Conservation (phyloP, 2,113 vertebrate species). For the Eolophus roseicapilla region DNA sequence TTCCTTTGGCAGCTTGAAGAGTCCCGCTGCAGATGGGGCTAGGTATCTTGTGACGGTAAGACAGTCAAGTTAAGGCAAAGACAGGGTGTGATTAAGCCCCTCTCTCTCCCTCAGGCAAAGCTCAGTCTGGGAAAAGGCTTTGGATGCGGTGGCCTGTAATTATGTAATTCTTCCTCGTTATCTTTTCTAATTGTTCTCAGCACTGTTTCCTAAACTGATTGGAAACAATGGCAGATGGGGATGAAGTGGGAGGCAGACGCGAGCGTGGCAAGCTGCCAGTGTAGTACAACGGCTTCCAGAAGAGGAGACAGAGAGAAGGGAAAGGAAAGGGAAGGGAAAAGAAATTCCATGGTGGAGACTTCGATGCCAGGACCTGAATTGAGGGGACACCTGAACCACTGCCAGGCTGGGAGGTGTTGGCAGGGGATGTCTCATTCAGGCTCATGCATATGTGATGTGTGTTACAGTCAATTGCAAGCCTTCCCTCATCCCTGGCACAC, state of each 20-base stretch:
- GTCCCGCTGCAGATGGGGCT: background rate
- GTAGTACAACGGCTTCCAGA: background rate
- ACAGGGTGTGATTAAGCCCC: background rate
- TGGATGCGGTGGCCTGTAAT: constrained; percentile 75
- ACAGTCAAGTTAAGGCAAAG: background rate
- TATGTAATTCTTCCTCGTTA: constrained; percentile 84
- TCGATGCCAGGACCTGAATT: background rate
- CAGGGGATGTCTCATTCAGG: background rate
- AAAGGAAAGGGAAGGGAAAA: too few species aligned
- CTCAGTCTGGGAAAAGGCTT: constrained; percentile 48
- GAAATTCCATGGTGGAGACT: background rate
- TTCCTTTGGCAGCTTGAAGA: background rate
- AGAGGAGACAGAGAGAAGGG: background rate
- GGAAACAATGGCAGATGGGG: constrained; percentile 79
- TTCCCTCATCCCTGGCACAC: background rate
- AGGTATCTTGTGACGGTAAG: background rate
- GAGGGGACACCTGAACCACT: constrained; percentile 26
- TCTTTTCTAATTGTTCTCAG: constrained; percentile 83
- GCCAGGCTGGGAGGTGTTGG: background rate
- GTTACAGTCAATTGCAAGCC: background rate
- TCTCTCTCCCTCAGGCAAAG: constrained; percentile 12
- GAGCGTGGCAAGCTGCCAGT: constrained; percentile 63
- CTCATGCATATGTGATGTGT: background rate
- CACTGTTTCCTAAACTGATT: constrained; percentile 78
- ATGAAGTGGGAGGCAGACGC: constrained; percentile 69